Evolutionary conservation across 2,888 invertebrate genomes (phyloP), one percentile per base, ranked within the genome.

Genomic region (Atethmia centrago): DNA sequence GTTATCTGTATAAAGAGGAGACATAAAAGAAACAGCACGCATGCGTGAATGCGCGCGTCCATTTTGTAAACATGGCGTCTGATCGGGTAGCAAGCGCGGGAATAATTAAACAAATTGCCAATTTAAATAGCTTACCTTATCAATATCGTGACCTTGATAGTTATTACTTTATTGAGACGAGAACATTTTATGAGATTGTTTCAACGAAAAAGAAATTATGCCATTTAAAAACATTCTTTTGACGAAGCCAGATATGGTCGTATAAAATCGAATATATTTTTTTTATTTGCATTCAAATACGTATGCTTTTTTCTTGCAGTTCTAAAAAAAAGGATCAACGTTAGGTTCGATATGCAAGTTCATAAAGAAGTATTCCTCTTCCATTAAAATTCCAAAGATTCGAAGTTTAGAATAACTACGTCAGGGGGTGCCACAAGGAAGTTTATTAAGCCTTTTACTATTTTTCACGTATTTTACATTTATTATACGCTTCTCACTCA

Each of bases 41-140:
- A 92, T 89, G 93, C 92, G 89, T 92, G 93, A 91, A 92, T 91
- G 83, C 87, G 89, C 82, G 86, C 92, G 90, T 89, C 92, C 95
- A 96, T 96, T 91, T 93, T 95, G 89, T 85, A 88, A 92, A 87
- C 95, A 95, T 95, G 93, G 93, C 92, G 93, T 82, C 90, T 83
- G 81, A 88, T 69, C 62, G 83, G 77, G 77, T 79, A 85, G 85
- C 78, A 77, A 74, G 74, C 80, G 76, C 71, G 68, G 71, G 49
- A 73, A 82, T 80, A 88, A 90, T 91, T 90, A 90, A 78, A 82
- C 84, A 84, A 90, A 92, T 92, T 90, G 91, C 79, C 91, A 92
- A 92, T 93, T 93, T 87, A 76, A 51, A 65, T 65, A 40, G 51
- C 8, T 31, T 67, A 2, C 67, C 61, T 77, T 79, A 79, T 80